A percentile compares a stretch with the other conserved stretches of the same genome.
phyloP scores from a whole-genome alignment of 2,797 vertebrate genomes.

The Glossophaga mutica region DNA sequence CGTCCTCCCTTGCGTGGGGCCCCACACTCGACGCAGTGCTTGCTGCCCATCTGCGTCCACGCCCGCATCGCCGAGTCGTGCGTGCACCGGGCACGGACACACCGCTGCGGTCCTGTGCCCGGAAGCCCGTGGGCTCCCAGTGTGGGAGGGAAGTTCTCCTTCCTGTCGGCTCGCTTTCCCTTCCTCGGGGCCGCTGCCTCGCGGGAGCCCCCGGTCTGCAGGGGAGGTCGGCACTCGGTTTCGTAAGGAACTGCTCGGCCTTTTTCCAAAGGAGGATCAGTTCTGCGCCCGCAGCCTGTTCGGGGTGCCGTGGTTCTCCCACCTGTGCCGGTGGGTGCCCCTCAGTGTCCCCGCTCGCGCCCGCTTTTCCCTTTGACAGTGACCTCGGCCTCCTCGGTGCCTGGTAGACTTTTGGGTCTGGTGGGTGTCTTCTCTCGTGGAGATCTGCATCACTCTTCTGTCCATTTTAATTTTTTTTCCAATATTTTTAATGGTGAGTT shows the following conservation, averaged over 20 bases:
- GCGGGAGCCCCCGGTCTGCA: neutral
- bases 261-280: neutral
- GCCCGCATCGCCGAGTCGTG: accelerated
- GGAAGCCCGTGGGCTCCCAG: neutral
- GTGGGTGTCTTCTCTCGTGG: neutral
- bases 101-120: too few relatives aligned
- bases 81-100: neutral
- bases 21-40: neutral
- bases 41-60: neutral
- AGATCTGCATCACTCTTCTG: neutral
- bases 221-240: neutral
- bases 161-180: neutral
- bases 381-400: neutral
- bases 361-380: neutral
- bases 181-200: neutral
- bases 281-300: neutral
- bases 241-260: neutral
- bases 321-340: neutral
- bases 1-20: neutral
- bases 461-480: neutral
- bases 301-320: neutral
- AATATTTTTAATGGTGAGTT: neutral
- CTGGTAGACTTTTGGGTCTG: neutral
- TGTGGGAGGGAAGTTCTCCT: neutral
- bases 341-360: neutral